These are phyloP conservation scores for Drosophila paracracens DNA, from an alignment of 2,888 invertebrate genomes.

Conservation along the genomic window DNA sequence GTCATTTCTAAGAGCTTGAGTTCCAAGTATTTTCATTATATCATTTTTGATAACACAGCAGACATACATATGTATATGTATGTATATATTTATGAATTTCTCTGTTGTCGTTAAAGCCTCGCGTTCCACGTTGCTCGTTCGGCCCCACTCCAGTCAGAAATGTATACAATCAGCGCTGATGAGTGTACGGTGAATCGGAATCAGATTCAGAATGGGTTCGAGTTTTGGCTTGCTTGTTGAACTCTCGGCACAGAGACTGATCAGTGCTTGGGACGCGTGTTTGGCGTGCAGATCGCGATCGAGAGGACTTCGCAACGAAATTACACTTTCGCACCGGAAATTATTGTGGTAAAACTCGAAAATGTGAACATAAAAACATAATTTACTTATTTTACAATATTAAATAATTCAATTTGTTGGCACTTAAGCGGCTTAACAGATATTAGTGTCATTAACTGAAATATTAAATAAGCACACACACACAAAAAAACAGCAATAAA, in stretches of 20 bases:
- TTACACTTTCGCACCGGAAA: background rate
- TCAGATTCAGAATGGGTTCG: constrained; percentile 35
- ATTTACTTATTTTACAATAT: constrained; percentile 1
- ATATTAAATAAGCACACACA: constrained; percentile 9
- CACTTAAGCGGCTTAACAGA: constrained; percentile 18
- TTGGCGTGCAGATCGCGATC: constrained; percentile 59
- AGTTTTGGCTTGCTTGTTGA: constrained; percentile 32
- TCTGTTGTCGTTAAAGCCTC: constrained; percentile 1
- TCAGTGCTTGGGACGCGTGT: constrained; percentile 68
- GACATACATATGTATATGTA: background rate
- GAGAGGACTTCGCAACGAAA: constrained; percentile 21
- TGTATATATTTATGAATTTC: constrained; percentile 27
- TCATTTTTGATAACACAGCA: constrained; percentile 32
- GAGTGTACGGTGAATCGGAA: constrained; percentile 8
- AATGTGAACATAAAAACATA: constrained; percentile 15
- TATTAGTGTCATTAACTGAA: background rate
- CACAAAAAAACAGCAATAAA: background rate
- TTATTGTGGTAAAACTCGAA: constrained; percentile 34
- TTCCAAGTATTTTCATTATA: constrained; percentile 16
- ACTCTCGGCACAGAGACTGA: constrained; percentile 29
- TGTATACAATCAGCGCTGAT: background rate
- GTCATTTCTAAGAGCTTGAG: constrained; percentile 10
- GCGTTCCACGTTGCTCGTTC: background rate
- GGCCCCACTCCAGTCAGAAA: background rate
- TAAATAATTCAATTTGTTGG: constrained; percentile 7